Evolutionary conservation across 2,888 invertebrate genomes (phyloP).

Genomic region (Cephus runcator): DNA sequence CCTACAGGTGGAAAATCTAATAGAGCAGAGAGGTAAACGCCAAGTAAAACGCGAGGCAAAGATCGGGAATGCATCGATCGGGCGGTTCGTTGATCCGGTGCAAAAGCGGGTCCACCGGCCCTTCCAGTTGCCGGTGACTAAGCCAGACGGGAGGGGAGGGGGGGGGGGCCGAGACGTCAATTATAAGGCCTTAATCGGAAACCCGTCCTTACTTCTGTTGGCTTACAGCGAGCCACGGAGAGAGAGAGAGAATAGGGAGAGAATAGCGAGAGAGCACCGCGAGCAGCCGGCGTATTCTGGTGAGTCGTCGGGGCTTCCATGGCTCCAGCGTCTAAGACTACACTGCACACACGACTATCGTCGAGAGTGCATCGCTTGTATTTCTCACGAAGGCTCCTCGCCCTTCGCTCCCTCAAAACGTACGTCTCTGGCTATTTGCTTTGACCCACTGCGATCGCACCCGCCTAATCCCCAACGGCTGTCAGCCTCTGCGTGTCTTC

Average conservation of each 20-base stretch:
- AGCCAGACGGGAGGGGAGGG: constrained; percentile 32
- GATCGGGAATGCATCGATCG: constrained; percentile 12
- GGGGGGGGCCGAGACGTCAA: constrained; percentile 57
- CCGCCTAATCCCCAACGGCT: too few species aligned
- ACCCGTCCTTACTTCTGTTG: constrained; percentile 63
- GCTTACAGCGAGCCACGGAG: constrained; percentile 39
- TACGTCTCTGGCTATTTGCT: too few species aligned
- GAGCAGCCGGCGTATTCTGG: constrained; percentile 32
- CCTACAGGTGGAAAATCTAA: too few species aligned
- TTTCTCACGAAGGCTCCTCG: too few species aligned
- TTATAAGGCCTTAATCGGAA: constrained; percentile 64
- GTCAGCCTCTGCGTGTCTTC: too few species aligned
- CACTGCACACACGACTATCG: too few species aligned
- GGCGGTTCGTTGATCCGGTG: constrained; percentile 56
- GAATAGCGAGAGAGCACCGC: neutral
- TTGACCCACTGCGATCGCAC: too few species aligned
- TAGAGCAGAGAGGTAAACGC: too few species aligned
- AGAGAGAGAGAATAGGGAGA: neutral
- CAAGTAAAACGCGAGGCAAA: too few species aligned
- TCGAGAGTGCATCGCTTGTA: too few species aligned
- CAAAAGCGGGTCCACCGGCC: constrained; percentile 47
- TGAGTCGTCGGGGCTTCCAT: constrained; percentile 12
- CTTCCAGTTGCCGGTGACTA: constrained; percentile 57
- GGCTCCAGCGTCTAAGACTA: too few species aligned
- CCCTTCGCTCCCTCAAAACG: too few species aligned